Evolutionary conservation across 2,797 vertebrate species (phyloP).

Genomic region (Halcyon leucocephala): DNA sequence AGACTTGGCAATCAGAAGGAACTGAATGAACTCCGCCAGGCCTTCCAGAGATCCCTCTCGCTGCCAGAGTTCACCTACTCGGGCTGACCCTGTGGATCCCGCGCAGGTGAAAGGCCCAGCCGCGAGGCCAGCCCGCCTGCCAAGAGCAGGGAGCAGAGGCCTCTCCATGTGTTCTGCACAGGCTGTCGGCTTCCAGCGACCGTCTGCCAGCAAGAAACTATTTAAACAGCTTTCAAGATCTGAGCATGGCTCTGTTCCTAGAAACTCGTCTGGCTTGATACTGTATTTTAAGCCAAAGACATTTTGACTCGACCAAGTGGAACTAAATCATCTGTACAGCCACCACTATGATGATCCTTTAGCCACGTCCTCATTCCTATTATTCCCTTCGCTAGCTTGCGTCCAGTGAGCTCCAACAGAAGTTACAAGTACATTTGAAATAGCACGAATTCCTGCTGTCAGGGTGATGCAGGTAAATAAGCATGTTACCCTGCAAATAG

Average conservation of each 20-base stretch:
- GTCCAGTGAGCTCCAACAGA: neutral
- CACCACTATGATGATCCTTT: neutral
- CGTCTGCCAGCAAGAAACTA: neutral
- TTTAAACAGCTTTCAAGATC: neutral
- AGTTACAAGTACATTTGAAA: neutral
- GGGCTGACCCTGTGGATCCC: accelerated
- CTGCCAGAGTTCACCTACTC: neutral
- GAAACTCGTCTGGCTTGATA: neutral
- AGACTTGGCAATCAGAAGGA: neutral
- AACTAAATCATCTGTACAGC: conserved; percentile 33
- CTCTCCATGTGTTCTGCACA: accelerated
- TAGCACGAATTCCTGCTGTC: neutral
- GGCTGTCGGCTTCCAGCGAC: neutral
- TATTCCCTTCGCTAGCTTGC: neutral
- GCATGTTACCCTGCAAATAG: neutral
- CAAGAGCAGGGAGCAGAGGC: neutral
- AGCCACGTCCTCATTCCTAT: conserved; percentile 13
- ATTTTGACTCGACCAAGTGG: neutral
- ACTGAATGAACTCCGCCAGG: accelerated
- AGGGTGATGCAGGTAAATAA: neutral
- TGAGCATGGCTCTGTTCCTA: conserved; percentile 33
- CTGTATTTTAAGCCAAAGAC: neutral
- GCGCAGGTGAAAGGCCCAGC: neutral
- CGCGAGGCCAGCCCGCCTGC: accelerated
- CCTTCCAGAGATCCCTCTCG: neutral